Conservation (phyloP, 2,888 invertebrate species). For the Quadriops clusia region DNA sequence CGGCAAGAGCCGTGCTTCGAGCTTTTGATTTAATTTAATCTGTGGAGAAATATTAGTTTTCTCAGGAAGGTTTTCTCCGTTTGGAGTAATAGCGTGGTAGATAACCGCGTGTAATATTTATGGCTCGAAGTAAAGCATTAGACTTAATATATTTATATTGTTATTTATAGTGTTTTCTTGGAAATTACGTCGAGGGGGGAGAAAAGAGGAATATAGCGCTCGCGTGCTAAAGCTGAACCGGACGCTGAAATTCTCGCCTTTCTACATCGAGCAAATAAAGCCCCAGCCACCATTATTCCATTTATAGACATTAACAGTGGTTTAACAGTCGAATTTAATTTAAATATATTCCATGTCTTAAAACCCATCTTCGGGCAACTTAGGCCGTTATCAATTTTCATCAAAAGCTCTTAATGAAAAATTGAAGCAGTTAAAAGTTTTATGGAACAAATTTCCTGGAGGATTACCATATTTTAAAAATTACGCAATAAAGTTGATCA, state of each 20-base stretch:
- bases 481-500: no score
- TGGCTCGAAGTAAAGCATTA: conserved; percentile 32
- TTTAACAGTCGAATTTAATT: conserved; percentile 19
- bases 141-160: conserved; percentile 35
- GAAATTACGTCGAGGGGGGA: conserved; percentile 28
- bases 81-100: conserved; percentile 26
- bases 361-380: conserved; percentile 17
- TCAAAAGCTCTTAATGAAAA: no score
- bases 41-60: conserved; percentile 36
- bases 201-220: conserved; percentile 19
- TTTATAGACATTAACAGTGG: conserved; percentile 9
- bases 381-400: conserved; percentile 18
- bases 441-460: no score
- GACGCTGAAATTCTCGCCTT: conserved; percentile 22
- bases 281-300: no score
- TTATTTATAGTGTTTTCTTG: conserved; percentile 32
- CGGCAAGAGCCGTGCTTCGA: conserved; percentile 25
- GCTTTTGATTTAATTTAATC: conserved; percentile 39
- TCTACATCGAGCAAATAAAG: conserved; percentile 10
- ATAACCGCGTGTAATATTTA: conserved; percentile 29
- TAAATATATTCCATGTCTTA: conserved; percentile 19
- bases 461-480: no score
- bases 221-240: conserved; percentile 22
- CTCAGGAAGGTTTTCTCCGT: conserved; percentile 29
- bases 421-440: no score